Percentiles rank a stretch among this genome's conserved stretches.
Evolutionary conservation across 2,888 invertebrate genomes (phyloP).

Genomic region (Odontothrips loti): DNA sequence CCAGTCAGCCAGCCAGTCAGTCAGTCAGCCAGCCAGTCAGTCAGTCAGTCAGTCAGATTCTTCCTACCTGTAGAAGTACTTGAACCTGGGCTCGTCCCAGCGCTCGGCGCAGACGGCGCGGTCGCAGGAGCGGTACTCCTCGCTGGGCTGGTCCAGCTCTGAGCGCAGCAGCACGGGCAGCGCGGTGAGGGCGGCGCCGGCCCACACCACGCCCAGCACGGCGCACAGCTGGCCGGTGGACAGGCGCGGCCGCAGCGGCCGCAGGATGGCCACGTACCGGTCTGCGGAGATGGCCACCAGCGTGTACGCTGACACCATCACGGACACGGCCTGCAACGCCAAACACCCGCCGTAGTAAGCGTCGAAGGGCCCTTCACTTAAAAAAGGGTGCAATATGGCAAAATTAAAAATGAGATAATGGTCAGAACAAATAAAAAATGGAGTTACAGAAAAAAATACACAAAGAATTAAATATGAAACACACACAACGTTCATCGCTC

Average conservation of each 20-base stretch:
- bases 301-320: slow-evolving; percentile 83
- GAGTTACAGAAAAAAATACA: too few species aligned
- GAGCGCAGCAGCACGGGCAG: slow-evolving; percentile 76
- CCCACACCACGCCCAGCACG: slow-evolving; percentile 69
- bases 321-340: slow-evolving; percentile 61
- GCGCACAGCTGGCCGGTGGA: slow-evolving; percentile 66
- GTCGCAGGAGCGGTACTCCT: slow-evolving; percentile 60
- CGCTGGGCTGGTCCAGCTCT: slow-evolving; percentile 57
- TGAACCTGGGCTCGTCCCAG: slow-evolving; percentile 62
- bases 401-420: too few species aligned
- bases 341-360: too few species aligned
- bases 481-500: too few species aligned
- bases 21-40: too few species aligned
- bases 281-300: slow-evolving; percentile 86
- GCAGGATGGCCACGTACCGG: slow-evolving; percentile 85
- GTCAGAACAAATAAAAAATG: too few species aligned
- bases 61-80: slow-evolving; percentile 70
- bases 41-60: too few species aligned
- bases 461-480: too few species aligned
- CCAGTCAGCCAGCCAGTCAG: too few species aligned
- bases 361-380: background rate
- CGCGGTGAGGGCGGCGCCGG: slow-evolving; percentile 70
- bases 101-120: slow-evolving; percentile 68
- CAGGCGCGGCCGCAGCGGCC: slow-evolving; percentile 76
- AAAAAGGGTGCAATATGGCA: too few species aligned